A percentile compares a stretch with the other conserved stretches of the same genome.
Conservation (phyloP, 2,888 invertebrate species). For the Sialis fuliginosa region DNA sequence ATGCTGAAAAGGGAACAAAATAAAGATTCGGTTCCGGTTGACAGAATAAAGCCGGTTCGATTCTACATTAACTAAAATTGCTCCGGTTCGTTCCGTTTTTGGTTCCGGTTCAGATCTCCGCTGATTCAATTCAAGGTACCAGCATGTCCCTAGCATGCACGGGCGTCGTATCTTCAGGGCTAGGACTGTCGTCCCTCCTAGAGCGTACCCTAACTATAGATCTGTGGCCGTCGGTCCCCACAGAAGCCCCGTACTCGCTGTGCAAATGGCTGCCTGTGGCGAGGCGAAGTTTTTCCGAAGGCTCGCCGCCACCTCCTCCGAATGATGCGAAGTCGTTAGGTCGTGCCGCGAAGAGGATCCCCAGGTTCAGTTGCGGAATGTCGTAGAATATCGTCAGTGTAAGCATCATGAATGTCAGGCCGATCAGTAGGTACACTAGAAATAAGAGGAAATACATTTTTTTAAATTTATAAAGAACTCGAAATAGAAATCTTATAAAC, state of each 20-base stretch:
- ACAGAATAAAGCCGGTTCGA: too few species aligned
- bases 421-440: slow-evolving; percentile 63
- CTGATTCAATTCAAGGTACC: slow-evolving; percentile 20
- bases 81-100: too few species aligned
- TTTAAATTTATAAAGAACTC: too few species aligned
- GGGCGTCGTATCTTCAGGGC: slow-evolving; percentile 49
- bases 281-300: slow-evolving; percentile 49
- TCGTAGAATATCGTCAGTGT: slow-evolving; percentile 72
- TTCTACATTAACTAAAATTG: too few species aligned
- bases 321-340: slow-evolving; percentile 25
- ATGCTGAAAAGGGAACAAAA: too few species aligned
- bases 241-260: slow-evolving; percentile 26
- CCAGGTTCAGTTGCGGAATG: slow-evolving; percentile 74
- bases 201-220: slow-evolving; percentile 44
- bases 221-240: slow-evolving; percentile 33
- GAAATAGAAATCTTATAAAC: too few species aligned
- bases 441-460: slow-evolving; percentile 5
- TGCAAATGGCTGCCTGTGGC: slow-evolving; percentile 29
- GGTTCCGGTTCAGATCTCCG: too few species aligned
- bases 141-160: slow-evolving; percentile 38
- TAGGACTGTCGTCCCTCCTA: slow-evolving; percentile 47
- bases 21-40: too few species aligned
- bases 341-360: slow-evolving; percentile 52
- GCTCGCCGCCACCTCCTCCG: slow-evolving; percentile 26
- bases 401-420: slow-evolving; percentile 71